Evolutionary conservation across 2,888 invertebrate genomes (phyloP).

Genomic region (Cheilosia grossa): DNA sequence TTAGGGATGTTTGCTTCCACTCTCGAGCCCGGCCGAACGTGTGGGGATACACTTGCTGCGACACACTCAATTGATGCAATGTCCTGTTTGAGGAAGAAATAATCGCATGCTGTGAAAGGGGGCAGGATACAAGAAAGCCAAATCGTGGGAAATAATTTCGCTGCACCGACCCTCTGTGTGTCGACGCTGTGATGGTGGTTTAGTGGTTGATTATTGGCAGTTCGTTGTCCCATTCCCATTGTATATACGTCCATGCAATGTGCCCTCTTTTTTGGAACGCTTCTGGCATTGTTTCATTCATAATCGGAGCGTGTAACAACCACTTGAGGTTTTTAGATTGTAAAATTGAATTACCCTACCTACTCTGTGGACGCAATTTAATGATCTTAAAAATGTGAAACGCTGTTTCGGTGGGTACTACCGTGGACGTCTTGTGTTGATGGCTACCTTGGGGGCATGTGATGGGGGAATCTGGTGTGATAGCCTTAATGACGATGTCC

Average conservation of each 20-base stretch:
- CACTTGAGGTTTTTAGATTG: constrained; percentile 47
- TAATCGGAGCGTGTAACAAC: constrained; percentile 38
- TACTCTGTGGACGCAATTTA: constrained; percentile 51
- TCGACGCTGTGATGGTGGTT: constrained; percentile 5
- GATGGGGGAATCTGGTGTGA: constrained; percentile 5
- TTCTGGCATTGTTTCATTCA: constrained; percentile 52
- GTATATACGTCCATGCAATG: constrained; percentile 15
- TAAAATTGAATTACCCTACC: constrained; percentile 29
- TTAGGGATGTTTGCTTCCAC: constrained; percentile 56
- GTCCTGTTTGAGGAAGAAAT: constrained; percentile 53
- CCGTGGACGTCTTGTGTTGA: neutral
- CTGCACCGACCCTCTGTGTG: constrained; percentile 11
- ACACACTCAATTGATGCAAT: constrained; percentile 52
- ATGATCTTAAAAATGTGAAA: constrained; percentile 39
- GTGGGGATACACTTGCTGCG: constrained; percentile 64
- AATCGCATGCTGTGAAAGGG: constrained; percentile 5
- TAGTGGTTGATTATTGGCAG: constrained; percentile 35
- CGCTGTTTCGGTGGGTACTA: neutral
- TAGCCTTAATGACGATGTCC: constrained; percentile 38
- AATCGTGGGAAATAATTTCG: constrained; percentile 65
- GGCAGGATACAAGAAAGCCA: constrained; percentile 29
- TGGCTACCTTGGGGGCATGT: constrained; percentile 2
- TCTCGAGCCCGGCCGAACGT: constrained; percentile 29
- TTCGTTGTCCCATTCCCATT: constrained; percentile 59
- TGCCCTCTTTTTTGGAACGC: constrained; percentile 34